A percentile compares a stretch with the other conserved stretches of the same genome.
phyloP scores from a whole-genome alignment of 1,140 invertebrate genomes.

The Listronotus bonariensis region DNA sequence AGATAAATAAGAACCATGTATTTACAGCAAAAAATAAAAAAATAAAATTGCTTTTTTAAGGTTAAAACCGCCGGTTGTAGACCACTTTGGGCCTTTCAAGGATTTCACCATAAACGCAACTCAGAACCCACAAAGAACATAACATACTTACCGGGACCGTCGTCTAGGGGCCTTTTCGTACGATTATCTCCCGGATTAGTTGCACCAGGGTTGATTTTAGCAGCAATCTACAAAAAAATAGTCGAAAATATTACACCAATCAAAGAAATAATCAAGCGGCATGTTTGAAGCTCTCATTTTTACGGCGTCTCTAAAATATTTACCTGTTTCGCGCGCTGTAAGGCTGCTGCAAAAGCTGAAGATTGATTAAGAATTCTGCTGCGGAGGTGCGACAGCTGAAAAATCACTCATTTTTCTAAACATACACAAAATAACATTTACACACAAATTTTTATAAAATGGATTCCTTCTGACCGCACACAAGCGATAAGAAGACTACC shows the following conservation, averaged over 20 bases:
- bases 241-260: not conserved
- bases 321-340: slow-evolving; percentile 88
- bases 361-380: slow-evolving; percentile 77
- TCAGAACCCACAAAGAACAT: not conserved
- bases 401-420: slow-evolving; percentile 83
- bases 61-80: not conserved
- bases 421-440: slow-evolving; percentile 45
- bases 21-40: no score
- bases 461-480: slow-evolving; percentile 7
- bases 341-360: slow-evolving; percentile 81
- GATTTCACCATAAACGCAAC: not conserved
- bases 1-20: no score
- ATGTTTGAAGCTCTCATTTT: slow-evolving; percentile 4
- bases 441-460: slow-evolving; percentile 21
- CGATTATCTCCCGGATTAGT: slow-evolving; percentile 60
- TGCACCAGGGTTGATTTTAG: slow-evolving; percentile 78
- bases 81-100: not conserved
- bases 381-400: slow-evolving; percentile 76
- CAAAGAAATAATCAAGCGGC: slow-evolving; percentile 12
- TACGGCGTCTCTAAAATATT: slow-evolving; percentile 14
- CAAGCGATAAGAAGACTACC: not conserved
- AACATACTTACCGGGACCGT: slow-evolving; percentile 63
- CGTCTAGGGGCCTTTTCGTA: slow-evolving; percentile 75
- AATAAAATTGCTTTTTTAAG: no score
- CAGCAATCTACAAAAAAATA: slow-evolving; percentile 70